phyloP scores from a whole-genome alignment of 2,113 vertebrate species.

The Oenanthe oenanthe region DNA sequence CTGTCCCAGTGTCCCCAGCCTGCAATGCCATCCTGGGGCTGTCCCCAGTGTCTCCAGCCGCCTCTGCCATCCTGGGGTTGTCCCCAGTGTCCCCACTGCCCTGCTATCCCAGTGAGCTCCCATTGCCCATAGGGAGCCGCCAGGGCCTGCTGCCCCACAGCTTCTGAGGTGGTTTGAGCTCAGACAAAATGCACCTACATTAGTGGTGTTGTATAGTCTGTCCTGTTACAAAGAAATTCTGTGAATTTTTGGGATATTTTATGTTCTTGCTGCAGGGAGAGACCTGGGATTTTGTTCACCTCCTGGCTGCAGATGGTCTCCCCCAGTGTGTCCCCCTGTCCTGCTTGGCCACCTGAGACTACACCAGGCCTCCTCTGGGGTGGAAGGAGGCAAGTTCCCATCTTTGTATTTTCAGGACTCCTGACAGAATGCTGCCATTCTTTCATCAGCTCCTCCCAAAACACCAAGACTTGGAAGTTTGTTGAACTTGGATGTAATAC shows the following conservation, averaged over 20 bases:
- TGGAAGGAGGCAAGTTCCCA: not conserved
- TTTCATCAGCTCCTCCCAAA: not conserved
- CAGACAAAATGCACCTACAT: not conserved
- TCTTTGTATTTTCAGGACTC: not conserved
- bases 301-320: not conserved
- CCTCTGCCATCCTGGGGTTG: too few species aligned
- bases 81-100: not conserved
- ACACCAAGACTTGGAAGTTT: not conserved
- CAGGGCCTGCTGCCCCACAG: not conserved
- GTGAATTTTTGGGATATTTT: not conserved
- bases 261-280: not conserved
- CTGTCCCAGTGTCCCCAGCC: not conserved
- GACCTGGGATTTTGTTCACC: not conserved
- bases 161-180: not conserved
- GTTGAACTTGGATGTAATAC: not conserved
- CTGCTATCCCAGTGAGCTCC: not conserved
- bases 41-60: too few species aligned
- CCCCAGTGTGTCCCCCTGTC: accelerated
- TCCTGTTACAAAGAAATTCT: not conserved
- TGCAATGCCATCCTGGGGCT: too few species aligned
- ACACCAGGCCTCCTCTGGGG: not conserved
- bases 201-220: not conserved
- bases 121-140: not conserved
- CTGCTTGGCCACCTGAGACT: not conserved
- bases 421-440: not conserved